Evolutionary conservation across 2,888 invertebrate genomes (phyloP), one percentile per base, ranked within the genome.

Genomic region (Laothoe populi): DNA sequence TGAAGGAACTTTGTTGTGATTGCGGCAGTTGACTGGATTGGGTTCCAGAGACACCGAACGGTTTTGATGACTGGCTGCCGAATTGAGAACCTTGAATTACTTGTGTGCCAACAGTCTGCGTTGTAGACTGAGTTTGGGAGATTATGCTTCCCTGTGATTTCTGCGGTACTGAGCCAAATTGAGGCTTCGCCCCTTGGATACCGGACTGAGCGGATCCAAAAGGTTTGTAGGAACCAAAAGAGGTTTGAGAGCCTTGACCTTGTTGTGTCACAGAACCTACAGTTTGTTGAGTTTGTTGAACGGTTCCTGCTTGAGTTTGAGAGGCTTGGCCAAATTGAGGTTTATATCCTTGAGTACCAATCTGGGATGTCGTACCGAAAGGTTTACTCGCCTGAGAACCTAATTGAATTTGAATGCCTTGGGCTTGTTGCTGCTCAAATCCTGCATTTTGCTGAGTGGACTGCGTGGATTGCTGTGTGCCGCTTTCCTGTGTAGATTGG

Each of bases 221-320:
- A 31, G 45, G 44, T 21, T 57, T 60, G 24, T 13, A 11, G 19
- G 63, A 57, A 11, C 45, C 65, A 24, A 65, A 89, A 70, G 26
- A 31, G 8, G 26, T 16, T 31, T 49, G 49, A 16, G 49, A 49
- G n/a, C 49, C 49, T 10, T 31, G 16, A 21, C 31, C 31, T 31
- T 16, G 7, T 53, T 53, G 53, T 2, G 24, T n/a, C 7, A 4
- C 5, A 35, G 77, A 72, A n/a, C 78, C 78, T 11, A 73, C 66
- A 49, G 74, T 65, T 61, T 75, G 71, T 53, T 76, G 74, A 2
- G 62, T 68, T 26, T 53, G 49, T 35, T 53, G 49, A 19, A 35
- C 31, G 19, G 16, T 16, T 2, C 49, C 31, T 26, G 10, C n/a
- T 26, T 26, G 8, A 26, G 31, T 31, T 49, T 49, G 49, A 16